Evolutionary conservation across 2,888 invertebrate genomes (phyloP), one percentile per base, ranked within the genome.

Genomic region (Elgonia sp.): DNA sequence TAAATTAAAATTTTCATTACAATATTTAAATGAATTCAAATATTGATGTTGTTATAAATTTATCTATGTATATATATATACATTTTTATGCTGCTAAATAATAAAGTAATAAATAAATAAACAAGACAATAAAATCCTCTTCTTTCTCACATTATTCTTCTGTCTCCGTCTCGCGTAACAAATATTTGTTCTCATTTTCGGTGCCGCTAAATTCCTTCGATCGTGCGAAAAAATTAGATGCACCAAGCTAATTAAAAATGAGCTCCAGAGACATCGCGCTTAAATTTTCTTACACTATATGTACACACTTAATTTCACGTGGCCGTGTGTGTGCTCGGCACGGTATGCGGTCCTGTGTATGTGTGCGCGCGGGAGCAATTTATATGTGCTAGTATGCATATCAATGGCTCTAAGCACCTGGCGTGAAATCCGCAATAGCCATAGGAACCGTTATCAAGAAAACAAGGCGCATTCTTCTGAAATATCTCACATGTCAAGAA

Each of bases 401-500:
- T 86, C 82, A 86, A 86, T 83, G 82, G 73, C 72, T 86, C 86
- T 86, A 82, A 82, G 82, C 86, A 86, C 72, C 86, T 79, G 86
- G 82, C 86, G 86, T 86, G 86, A 86, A 86, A 86, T 82, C 86
- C 86, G 86, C 86, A 86, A 82, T 80, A 67, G 72, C 82, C 86
- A 72, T 72, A 82, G 77, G 86, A 86, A 86, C 86, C 86, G 86
- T 86, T 86, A 86, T 86, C 86, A 73, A 86, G 82, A 55, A 86
- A 86, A 86, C 86, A 86, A 82, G 86, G 82, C 72, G 77, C 76
- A 86, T 86, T 82, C 86, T 86, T 86, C 69, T 77, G 86, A 82
- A 86, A 86, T 76, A 86, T 86, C 76, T 86, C 86, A 81, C 86
- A 81, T 86, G 81, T 86, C 81, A 63, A 70, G 81, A 81, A 76